Conservation (phyloP, 2,888 invertebrate species). For the Cheilosia variabilis region DNA sequence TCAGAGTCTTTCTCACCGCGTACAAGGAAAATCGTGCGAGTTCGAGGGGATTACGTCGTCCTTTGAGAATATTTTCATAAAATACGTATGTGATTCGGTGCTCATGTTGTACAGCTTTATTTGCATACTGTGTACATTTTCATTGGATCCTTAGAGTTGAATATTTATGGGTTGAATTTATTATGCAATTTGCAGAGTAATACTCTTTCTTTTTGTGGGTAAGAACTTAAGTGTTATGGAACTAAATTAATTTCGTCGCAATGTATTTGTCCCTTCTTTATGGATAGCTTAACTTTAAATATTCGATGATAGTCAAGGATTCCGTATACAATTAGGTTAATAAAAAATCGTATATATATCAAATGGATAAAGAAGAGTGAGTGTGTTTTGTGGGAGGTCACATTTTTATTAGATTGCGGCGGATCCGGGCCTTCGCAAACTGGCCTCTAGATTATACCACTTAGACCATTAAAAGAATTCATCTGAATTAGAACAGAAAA, state of each 20-base stretch:
- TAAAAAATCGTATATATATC: neutral
- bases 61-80: neutral
- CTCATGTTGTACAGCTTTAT: slow-evolving; percentile 3
- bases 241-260: slow-evolving; percentile 42
- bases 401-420: too few species aligned
- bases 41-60: neutral
- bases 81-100: neutral
- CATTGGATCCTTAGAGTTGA: neutral
- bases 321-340: slow-evolving; percentile 15
- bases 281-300: slow-evolving; percentile 29
- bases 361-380: neutral
- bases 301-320: slow-evolving; percentile 23
- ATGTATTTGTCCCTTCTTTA: slow-evolving; percentile 11
- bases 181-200: slow-evolving; percentile 11
- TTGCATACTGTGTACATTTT: slow-evolving; percentile 9
- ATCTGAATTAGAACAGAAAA: too few species aligned
- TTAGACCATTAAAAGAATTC: too few species aligned
- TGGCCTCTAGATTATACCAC: too few species aligned
- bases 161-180: slow-evolving; percentile 3
- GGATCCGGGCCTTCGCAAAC: too few species aligned
- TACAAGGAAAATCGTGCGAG: neutral
- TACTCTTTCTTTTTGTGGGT: slow-evolving; percentile 9
- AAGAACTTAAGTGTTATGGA: slow-evolving; percentile 16
- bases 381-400: neutral
- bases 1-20: neutral